Conservation (phyloP, 2,113 vertebrate species). For the Catharus minimus region DNA sequence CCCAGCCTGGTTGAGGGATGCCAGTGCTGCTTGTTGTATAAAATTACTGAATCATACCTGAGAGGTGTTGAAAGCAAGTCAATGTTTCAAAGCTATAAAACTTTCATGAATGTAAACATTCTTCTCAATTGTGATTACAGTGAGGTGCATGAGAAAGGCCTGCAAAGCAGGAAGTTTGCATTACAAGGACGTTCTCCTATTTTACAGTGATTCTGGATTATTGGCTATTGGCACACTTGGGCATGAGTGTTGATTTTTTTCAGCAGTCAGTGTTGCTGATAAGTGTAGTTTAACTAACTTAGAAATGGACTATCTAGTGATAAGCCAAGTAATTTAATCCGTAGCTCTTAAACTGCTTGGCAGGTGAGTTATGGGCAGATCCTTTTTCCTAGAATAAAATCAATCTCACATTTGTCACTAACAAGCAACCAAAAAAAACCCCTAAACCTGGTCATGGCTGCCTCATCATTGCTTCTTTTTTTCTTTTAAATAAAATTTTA, state of each 20-base stretch:
- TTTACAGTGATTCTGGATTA: background rate
- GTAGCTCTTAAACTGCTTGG: background rate
- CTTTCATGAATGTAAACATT: background rate
- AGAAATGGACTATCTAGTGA: background rate
- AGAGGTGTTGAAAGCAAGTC: background rate
- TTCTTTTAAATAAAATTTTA: background rate
- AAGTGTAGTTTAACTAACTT: background rate
- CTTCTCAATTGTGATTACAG: background rate
- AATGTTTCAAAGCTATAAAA: background rate
- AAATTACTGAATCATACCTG: background rate
- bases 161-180: background rate
- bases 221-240: background rate
- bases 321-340: background rate
- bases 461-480: background rate
- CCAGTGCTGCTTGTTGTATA: background rate
- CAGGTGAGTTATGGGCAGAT: background rate
- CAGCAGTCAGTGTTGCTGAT: background rate
- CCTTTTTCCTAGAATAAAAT: background rate
- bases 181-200: background rate
- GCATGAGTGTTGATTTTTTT: background rate
- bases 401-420: background rate
- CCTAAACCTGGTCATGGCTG: background rate
- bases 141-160: background rate
- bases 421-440: background rate
- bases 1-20: background rate